phyloP scores from a whole-genome alignment of 1,140 invertebrate species.

The Listronotus oregonensis region DNA sequence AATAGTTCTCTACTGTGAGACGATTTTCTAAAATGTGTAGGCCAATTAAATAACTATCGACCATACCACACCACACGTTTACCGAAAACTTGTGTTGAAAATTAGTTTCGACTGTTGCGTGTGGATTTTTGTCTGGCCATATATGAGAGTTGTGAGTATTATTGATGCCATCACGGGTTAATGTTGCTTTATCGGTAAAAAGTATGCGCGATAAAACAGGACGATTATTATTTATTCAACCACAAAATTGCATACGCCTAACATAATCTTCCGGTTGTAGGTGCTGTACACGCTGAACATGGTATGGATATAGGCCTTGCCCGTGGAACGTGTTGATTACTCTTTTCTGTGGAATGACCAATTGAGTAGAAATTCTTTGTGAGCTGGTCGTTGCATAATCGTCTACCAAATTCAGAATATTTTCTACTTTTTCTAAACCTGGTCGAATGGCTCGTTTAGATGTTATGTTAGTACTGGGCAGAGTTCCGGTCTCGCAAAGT shows the following conservation, averaged over 20 bases:
- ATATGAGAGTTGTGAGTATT: too few species aligned
- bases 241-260: slow-evolving; percentile 4
- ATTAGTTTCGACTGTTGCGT: too few species aligned
- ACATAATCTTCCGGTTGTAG: slow-evolving; percentile 17
- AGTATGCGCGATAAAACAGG: too few species aligned
- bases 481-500: slow-evolving; percentile 1
- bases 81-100: too few species aligned
- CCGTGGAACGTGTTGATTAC: slow-evolving; percentile 10
- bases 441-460: slow-evolving; percentile 1
- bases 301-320: slow-evolving; percentile 16
- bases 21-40: too few species aligned
- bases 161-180: too few species aligned
- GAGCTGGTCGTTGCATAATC: slow-evolving; percentile 2
- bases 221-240: slow-evolving; percentile 17
- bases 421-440: slow-evolving; percentile 2
- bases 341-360: slow-evolving; percentile 11
- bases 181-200: too few species aligned
- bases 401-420: slow-evolving; percentile 4
- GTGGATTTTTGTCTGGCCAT: too few species aligned
- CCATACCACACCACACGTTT: too few species aligned
- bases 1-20: too few species aligned
- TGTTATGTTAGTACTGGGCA: slow-evolving; percentile 7
- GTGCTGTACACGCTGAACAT: slow-evolving; percentile 3
- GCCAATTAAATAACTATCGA: too few species aligned
- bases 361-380: background rate